phyloP scores from a whole-genome alignment of 2,797 vertebrate species.

The Brotula barbata region DNA sequence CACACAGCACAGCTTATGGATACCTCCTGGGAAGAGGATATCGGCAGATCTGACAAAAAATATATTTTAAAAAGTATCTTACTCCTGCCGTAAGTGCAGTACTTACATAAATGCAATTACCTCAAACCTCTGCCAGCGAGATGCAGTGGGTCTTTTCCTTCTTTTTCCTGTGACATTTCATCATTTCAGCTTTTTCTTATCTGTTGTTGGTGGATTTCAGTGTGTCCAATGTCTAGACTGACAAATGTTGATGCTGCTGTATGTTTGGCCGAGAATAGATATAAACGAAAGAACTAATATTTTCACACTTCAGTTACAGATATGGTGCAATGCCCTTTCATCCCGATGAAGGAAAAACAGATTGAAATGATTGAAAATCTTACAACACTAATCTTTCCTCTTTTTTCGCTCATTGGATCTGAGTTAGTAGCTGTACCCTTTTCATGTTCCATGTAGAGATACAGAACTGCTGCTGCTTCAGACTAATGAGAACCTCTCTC shows the following conservation, averaged over 20 bases:
- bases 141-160: neutral
- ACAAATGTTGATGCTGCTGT: neutral
- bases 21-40: too few species aligned
- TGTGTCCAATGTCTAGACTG: constrained; percentile 6
- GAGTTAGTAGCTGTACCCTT: constrained; percentile 38
- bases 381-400: constrained; percentile 27
- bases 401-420: constrained; percentile 14
- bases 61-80: too few species aligned
- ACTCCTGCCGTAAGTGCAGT: too few species aligned
- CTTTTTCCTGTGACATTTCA: constrained; percentile 8
- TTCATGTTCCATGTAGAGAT: constrained; percentile 26
- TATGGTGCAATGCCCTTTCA: constrained; percentile 30
- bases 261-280: constrained; percentile 8
- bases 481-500: constrained; percentile 34
- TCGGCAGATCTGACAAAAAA: too few species aligned
- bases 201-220: constrained; percentile 18
- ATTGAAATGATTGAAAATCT: constrained; percentile 51
- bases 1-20: too few species aligned
- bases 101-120: too few species aligned
- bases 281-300: constrained; percentile 1
- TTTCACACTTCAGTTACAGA: constrained; percentile 27
- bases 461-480: constrained; percentile 21
- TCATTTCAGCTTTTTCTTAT: constrained; percentile 32
- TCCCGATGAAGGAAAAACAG: constrained; percentile 33
- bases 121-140: too few species aligned